Evolutionary conservation across 2,113 vertebrate genomes (phyloP).

Genomic region (Engystomops pustulosus): DNA sequence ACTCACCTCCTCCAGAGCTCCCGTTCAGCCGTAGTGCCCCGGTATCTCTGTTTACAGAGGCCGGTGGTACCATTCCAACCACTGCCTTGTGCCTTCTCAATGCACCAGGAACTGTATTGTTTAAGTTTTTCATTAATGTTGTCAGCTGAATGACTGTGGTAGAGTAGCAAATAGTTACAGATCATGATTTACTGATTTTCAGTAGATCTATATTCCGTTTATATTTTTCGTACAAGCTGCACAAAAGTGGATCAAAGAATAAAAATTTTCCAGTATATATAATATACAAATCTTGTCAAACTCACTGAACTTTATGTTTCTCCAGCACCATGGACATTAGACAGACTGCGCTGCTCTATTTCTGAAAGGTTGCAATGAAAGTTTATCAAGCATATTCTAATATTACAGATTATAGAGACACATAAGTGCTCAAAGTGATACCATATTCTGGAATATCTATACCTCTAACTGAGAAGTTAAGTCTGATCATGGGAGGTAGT

Average conservation of each 20-base stretch:
- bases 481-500: too few relatives aligned
- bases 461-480: background rate
- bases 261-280: background rate
- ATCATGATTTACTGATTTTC: background rate
- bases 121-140: too few relatives aligned
- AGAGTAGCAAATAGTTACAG: background rate
- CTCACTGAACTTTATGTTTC: background rate
- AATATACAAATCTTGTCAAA: background rate
- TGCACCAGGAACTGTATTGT: too few relatives aligned
- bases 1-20: too few relatives aligned
- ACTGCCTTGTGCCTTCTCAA: too few relatives aligned
- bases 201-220: background rate
- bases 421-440: too few relatives aligned
- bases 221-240: background rate
- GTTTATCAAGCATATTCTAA: background rate
- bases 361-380: background rate
- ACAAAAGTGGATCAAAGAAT: background rate
- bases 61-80: too few relatives aligned
- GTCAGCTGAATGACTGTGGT: too few relatives aligned
- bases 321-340: constrained; percentile 1
- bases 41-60: too few relatives aligned
- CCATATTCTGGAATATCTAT: background rate
- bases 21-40: too few relatives aligned
- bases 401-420: background rate
- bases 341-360: background rate